Evolutionary conservation across 2,113 vertebrate genomes (phyloP).

Genomic region (Hiodon tergisus): DNA sequence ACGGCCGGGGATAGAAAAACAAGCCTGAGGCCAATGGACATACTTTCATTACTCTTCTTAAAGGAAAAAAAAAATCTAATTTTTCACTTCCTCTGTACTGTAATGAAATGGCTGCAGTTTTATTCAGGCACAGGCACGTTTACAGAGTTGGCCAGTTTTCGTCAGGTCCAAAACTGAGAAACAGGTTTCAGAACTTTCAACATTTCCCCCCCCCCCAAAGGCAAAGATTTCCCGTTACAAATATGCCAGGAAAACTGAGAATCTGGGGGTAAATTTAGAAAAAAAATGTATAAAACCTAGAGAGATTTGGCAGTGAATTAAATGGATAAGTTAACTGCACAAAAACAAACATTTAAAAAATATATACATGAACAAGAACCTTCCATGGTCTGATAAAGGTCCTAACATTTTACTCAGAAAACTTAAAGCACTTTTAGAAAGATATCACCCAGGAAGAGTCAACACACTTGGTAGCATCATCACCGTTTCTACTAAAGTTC

Average conservation of each 20-base stretch:
- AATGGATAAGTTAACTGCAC: background rate
- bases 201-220: too few species aligned
- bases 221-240: too few species aligned
- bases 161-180: background rate
- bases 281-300: background rate
- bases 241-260: background rate
- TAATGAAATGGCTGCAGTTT: constrained; percentile 3
- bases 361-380: background rate
- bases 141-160: constrained; percentile 1
- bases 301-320: background rate
- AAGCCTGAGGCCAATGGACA: constrained; percentile 31
- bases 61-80: constrained; percentile 39
- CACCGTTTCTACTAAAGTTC: background rate
- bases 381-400: background rate
- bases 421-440: background rate
- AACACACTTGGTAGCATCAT: background rate
- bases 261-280: background rate
- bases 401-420: background rate
- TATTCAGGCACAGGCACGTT: constrained; percentile 3
- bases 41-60: constrained; percentile 22
- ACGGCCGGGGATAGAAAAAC: constrained; percentile 26
- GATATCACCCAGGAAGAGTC: background rate
- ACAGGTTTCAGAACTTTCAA: too few species aligned
- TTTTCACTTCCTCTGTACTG: constrained; percentile 16
- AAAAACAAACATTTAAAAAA: background rate